Percentiles rank a stretch among this genome's conserved stretches.
Conservation (phyloP, 1,140 invertebrate genomes). For the Drosophila truncata region DNA sequence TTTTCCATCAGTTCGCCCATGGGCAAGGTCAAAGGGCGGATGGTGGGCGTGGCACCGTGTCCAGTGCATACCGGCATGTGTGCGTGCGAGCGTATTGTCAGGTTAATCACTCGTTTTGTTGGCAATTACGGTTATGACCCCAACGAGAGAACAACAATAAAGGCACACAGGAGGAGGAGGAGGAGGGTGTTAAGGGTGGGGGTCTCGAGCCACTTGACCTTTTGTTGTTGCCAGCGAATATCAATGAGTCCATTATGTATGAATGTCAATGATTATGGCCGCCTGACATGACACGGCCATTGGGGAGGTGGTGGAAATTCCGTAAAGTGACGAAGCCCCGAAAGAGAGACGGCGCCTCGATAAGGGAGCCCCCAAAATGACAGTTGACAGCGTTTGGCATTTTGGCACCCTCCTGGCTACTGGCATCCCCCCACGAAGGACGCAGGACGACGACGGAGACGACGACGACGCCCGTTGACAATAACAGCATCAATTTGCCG, state of each 20-base stretch:
- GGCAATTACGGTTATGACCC: conserved; percentile 78
- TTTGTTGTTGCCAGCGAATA: conserved; percentile 75
- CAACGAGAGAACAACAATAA: conserved; percentile 64
- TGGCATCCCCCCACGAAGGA: neutral
- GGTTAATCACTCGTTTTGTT: conserved; percentile 82
- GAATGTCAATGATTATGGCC: conserved; percentile 78
- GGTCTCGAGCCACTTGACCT: conserved; percentile 60
- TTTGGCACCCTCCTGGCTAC: conserved; percentile 39
- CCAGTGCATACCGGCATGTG: conserved; percentile 23
- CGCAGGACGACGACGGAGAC: conserved; percentile 3
- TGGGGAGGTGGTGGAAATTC: conserved; percentile 17
- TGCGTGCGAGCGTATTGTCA: conserved; percentile 61
- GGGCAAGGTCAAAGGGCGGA: conserved; percentile 60
- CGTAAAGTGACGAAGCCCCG: conserved; percentile 13
- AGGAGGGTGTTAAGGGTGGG: neutral
- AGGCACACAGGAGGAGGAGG: too few relatives aligned
- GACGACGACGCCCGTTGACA: conserved; percentile 50
- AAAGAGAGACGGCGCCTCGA: conserved; percentile 13
- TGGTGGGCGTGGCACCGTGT: conserved; percentile 32
- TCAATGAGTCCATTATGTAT: conserved; percentile 81
- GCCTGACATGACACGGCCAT: conserved; percentile 72
- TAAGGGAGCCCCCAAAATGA: conserved; percentile 44
- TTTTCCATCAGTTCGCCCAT: neutral
- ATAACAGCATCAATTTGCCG: conserved; percentile 79
- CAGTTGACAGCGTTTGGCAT: conserved; percentile 68